Base-by-base conservation (phyloP, 2,888 invertebrate species). In the Cataglyphis livida region DNA sequence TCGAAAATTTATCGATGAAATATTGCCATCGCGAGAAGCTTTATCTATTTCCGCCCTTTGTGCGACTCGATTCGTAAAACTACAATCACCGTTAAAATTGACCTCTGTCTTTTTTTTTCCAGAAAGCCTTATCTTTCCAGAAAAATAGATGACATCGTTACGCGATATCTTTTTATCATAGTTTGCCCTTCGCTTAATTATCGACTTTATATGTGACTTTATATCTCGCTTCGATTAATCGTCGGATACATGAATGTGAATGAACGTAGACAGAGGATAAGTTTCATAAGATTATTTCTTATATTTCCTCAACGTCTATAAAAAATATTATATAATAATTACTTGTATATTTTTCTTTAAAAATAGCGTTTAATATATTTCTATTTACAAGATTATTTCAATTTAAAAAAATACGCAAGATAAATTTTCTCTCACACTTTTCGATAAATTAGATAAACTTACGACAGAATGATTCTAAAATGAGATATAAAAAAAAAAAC, bases 21-120 rank as follows among this genome's bases (percentile, higher is more conserved):
- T 59, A 61, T 18, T 18, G 25, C 59, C 10, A 12, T n/a, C 51
- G 21, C 54, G 4, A 66, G 44, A 68, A 84, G 71, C 38, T 64
- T 51, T 71, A 48, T 70, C 75, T 68, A 86, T 84, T 86, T 84
- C 71, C 41, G 71, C 4, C 38, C 54, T 84, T 84, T 81, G 82
- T 79, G 21, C 32, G 79, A 75, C 61, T 82, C 61, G 73, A 38
- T 12, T 15, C 64, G 57, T 68, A 32, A 68, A 84, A 65, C 79
- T 65, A 51, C 73, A 76, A 86, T 84, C 71, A 44, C 54, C 44
- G 82, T 73, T 79, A 48, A 75, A 74, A 83, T 71, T 78, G 79
- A 70, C 65, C 64, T 61, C 66, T 21, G 12, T 18, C 28, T 28
- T 28, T 28, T 28, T 25, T 28, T 28, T 28, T 28, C 28, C 28